Conservation (phyloP, 2,888 invertebrate species). For the Caprella mutica region DNA sequence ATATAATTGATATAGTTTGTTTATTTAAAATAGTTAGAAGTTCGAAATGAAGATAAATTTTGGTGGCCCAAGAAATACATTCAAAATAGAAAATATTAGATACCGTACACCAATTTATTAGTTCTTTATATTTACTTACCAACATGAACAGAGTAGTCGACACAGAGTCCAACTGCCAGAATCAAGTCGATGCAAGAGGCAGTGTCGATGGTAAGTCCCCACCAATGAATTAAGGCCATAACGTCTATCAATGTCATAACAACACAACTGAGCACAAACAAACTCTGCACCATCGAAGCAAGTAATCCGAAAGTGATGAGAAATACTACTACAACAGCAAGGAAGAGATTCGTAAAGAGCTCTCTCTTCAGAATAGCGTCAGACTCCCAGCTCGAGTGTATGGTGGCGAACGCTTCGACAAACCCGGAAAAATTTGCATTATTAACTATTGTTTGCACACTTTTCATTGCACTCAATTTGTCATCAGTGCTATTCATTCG, state of each 20-base stretch:
- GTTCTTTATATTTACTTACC: too few species aligned
- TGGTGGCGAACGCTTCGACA: conserved; percentile 23
- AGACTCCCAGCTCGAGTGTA: conserved; percentile 35
- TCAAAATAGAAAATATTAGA: too few species aligned
- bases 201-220: conserved; percentile 45
- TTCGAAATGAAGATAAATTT: too few species aligned
- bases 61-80: too few species aligned
- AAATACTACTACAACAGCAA: conserved; percentile 49
- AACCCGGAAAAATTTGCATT: conserved; percentile 22
- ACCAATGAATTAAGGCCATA: conserved; percentile 32
- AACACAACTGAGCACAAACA: conserved; percentile 55
- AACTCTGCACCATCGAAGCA: conserved; percentile 43
- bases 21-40: too few species aligned
- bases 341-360: conserved; percentile 60
- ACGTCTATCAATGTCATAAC: conserved; percentile 56
- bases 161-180: conserved; percentile 45
- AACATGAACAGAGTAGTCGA: conserved; percentile 48
- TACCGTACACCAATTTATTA: too few species aligned
- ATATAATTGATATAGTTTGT: too few species aligned
- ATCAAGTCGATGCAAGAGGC: conserved; percentile 45
- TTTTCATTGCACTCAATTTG: conserved; percentile 63
- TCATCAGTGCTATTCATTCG: conserved; percentile 47
- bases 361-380: conserved; percentile 55
- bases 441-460: conserved; percentile 38
- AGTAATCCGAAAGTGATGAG: conserved; percentile 2